Percentiles rank a stretch among this genome's conserved stretches.
Evolutionary conservation across 2,113 vertebrate genomes (phyloP).

Genomic region (Gobius niger): DNA sequence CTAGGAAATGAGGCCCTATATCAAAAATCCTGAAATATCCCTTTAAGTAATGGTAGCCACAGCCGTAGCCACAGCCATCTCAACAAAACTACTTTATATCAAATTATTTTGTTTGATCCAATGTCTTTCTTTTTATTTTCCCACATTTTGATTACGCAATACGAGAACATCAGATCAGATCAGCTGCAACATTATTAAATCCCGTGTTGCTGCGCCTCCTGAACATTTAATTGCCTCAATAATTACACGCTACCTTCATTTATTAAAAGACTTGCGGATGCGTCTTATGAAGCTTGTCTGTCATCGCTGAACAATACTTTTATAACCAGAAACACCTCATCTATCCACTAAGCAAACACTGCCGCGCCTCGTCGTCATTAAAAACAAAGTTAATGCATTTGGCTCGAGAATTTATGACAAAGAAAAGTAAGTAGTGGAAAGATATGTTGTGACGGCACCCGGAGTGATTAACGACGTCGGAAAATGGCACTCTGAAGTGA

Average conservation of each 20-base stretch:
- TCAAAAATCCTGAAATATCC: too few relatives aligned
- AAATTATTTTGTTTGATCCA: not conserved
- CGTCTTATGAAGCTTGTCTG: constrained; percentile 34
- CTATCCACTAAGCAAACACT: constrained; percentile 24
- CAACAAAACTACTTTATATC: not conserved
- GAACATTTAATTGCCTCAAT: constrained; percentile 1
- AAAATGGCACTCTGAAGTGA: constrained; percentile 34
- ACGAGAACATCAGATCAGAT: not conserved
- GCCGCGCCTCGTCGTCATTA: constrained; percentile 50
- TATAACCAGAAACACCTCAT: not conserved
- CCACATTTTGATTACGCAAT: not conserved
- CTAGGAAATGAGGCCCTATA: too few relatives aligned
- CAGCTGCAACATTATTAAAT: constrained; percentile 5
- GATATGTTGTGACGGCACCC: constrained; percentile 43
- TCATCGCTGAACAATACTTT: constrained; percentile 37
- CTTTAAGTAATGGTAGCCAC: too few relatives aligned
- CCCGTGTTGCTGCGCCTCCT: not conserved
- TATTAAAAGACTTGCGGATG: constrained; percentile 9
- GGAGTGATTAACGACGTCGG: constrained; percentile 31
- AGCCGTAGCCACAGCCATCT: not conserved
- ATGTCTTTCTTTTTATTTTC: not conserved
- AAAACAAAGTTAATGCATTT: constrained; percentile 38
- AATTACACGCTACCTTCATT: constrained; percentile 7
- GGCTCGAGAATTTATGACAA: constrained; percentile 33
- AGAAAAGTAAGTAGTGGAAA: not conserved